phyloP scores from a whole-genome alignment of 2,797 vertebrate genomes.

The Sus cebifrons region DNA sequence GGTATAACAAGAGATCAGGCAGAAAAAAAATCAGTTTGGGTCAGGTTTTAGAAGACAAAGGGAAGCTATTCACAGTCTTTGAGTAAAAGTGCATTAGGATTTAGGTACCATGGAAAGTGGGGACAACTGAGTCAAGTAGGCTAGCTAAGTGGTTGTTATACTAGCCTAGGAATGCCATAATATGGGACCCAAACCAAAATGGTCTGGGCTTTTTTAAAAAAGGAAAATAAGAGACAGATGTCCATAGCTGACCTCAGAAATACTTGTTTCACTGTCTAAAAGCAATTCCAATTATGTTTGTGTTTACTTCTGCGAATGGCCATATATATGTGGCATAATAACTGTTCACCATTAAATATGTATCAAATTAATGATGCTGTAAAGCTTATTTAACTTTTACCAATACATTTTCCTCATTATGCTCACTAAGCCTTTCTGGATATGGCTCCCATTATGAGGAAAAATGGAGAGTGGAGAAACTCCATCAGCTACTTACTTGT shows the following conservation, averaged over 20 bases:
- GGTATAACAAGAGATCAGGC: background rate
- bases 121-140: slow-evolving; percentile 6
- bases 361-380: background rate
- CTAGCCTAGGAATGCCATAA: background rate
- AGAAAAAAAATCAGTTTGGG: background rate
- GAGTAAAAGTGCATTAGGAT: slow-evolving; percentile 18
- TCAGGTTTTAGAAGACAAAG: slow-evolving; percentile 18
- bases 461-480: slow-evolving; percentile 10
- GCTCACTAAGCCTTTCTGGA: background rate
- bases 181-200: background rate
- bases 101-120: background rate
- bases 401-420: slow-evolving; percentile 20
- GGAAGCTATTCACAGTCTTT: slow-evolving; percentile 21
- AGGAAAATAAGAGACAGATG: background rate
- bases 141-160: background rate
- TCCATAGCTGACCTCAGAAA: background rate
- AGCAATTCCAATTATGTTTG: background rate
- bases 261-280: slow-evolving; percentile 40
- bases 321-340: slow-evolving; percentile 11
- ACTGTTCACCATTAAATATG: background rate
- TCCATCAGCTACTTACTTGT: background rate
- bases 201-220: background rate
- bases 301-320: background rate
- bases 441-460: background rate
- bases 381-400: slow-evolving; percentile 48